Percentiles rank a stretch among this genome's conserved stretches.
Conservation (phyloP, 2,797 vertebrate genomes). For the Lateolabrax maculatus region DNA sequence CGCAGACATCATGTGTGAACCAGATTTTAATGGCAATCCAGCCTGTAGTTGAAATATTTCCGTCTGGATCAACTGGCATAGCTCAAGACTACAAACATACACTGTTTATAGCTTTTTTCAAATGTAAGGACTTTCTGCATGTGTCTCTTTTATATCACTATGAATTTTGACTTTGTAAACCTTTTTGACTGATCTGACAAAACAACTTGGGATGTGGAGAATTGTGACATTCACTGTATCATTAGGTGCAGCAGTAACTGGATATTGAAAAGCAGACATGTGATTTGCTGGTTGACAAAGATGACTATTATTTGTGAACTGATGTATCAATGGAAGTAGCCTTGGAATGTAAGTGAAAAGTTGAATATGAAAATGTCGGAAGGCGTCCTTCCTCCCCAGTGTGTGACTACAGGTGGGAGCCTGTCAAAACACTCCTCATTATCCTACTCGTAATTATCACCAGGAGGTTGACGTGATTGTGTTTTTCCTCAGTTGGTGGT, state of each 20-base stretch:
- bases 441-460: conserved; percentile 50
- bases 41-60: not conserved
- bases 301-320: not conserved
- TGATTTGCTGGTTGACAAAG: conserved; percentile 6
- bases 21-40: not conserved
- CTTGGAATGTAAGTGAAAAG: not conserved
- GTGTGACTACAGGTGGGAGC: conserved; percentile 43
- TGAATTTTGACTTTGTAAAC: not conserved
- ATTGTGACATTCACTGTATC: not conserved
- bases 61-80: not conserved
- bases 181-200: not conserved
- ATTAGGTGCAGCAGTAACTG: not conserved
- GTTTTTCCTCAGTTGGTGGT: conserved; percentile 36
- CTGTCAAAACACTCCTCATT: conserved; percentile 48
- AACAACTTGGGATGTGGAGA: conserved; percentile 13
- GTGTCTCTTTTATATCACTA: not conserved
- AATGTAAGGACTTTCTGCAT: not conserved
- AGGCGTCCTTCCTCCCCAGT: not conserved
- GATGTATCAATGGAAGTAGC: not conserved
- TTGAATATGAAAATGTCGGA: conserved; percentile 13
- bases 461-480: conserved; percentile 43
- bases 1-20: not conserved
- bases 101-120: not conserved
- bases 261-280: too few relatives aligned
- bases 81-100: too few relatives aligned